Conservation (phyloP, 1,140 invertebrate genomes). For the Neuroterus valhalla region DNA sequence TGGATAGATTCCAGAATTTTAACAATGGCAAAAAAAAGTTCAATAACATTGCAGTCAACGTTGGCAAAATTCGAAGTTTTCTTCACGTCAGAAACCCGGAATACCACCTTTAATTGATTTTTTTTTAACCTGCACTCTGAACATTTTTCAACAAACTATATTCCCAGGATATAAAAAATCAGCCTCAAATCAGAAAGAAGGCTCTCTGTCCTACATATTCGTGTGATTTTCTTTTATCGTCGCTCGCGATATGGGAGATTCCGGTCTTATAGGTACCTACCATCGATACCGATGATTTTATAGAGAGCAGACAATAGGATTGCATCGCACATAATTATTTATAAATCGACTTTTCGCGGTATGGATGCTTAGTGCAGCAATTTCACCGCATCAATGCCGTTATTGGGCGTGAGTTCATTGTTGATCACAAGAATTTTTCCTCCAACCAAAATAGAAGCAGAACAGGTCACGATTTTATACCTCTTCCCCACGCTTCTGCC, state of each 20-base stretch:
- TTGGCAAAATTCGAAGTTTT: too few relatives aligned
- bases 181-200: neutral
- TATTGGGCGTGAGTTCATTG: neutral
- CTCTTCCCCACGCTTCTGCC: neutral
- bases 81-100: too few relatives aligned
- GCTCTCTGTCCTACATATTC: neutral
- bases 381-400: neutral
- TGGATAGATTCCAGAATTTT: too few relatives aligned
- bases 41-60: too few relatives aligned
- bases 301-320: slow-evolving; percentile 20
- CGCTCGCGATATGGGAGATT: neutral
- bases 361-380: neutral
- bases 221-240: neutral
- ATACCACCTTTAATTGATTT: too few relatives aligned
- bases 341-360: slow-evolving; percentile 6
- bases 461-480: slow-evolving; percentile 28
- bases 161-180: too few relatives aligned
- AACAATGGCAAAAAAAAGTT: too few relatives aligned
- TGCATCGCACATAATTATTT: slow-evolving; percentile 22
- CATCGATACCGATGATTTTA: slow-evolving; percentile 10
- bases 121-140: too few relatives aligned
- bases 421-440: slow-evolving; percentile 25
- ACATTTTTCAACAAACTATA: too few relatives aligned
- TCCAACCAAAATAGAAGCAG: slow-evolving; percentile 9
- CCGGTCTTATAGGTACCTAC: neutral